phyloP scores from a whole-genome alignment of 2,888 invertebrate genomes.

The Leptopterna dolabrata region DNA sequence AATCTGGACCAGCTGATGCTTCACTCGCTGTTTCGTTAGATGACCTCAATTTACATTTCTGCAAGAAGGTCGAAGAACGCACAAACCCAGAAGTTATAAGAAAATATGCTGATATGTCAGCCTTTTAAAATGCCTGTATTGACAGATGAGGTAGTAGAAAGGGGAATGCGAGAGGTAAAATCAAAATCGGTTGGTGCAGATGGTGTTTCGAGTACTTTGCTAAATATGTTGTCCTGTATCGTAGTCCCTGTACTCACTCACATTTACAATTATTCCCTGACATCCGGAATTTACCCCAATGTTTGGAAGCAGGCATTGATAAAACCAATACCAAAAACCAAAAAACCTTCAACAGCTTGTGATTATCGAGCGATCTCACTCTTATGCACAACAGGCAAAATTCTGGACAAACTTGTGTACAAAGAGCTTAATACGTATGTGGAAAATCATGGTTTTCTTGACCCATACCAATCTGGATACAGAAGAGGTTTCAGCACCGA shows the following conservation, averaged over 20 bases:
- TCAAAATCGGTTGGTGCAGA: not conserved
- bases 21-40: not conserved
- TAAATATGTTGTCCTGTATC: not conserved
- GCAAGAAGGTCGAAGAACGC: not conserved
- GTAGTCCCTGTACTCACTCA: not conserved
- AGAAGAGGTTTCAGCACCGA: not conserved
- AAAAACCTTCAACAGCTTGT: not conserved
- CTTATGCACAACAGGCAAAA: not conserved
- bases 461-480: not conserved
- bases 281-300: not conserved
- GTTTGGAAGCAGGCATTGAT: not conserved
- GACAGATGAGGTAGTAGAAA: not conserved
- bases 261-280: not conserved
- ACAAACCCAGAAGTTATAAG: not conserved
- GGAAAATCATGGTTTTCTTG: not conserved
- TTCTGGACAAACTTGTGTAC: not conserved
- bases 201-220: not conserved
- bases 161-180: not conserved
- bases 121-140: not conserved
- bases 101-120: not conserved
- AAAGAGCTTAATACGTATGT: not conserved
- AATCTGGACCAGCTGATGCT: too few relatives aligned
- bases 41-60: not conserved
- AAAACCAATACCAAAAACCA: not conserved
- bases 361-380: not conserved